These are phyloP conservation scores for Antedon bifida DNA, from an alignment of 35 echinoderm and acorn worm species.

Conservation along the genomic window DNA sequence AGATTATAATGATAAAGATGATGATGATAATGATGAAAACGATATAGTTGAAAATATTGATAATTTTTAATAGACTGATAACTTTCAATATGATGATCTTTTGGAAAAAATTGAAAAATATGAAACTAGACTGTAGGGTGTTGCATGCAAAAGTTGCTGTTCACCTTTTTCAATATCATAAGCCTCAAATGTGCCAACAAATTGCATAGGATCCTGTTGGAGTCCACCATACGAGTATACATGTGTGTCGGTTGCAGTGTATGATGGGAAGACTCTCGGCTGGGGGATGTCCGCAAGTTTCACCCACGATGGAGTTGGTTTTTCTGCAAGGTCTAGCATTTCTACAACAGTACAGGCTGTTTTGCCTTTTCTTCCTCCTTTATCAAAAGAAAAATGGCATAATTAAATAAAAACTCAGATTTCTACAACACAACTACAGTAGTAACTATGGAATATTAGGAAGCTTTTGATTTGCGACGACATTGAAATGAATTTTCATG, in stretches of 20 bases:
- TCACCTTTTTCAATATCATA: conserved; percentile 44
- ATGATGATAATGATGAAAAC: too few species aligned
- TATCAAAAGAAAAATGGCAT: background rate
- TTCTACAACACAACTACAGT: too few species aligned
- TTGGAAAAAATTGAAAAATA: too few species aligned
- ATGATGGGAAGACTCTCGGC: conserved; percentile 25
- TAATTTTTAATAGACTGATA: too few species aligned
- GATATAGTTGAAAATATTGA: too few species aligned
- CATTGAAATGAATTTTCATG: too few species aligned
- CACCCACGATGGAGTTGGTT: conserved; percentile 9
- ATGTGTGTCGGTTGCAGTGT: conserved; percentile 10
- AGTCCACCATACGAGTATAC: conserved; percentile 31
- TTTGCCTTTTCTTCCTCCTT: conserved; percentile 33
- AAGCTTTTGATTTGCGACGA: too few species aligned
- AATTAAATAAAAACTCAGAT: too few species aligned
- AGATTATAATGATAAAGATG: too few species aligned
- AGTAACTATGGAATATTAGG: too few species aligned
- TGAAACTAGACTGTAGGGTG: too few species aligned
- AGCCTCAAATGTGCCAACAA: conserved; percentile 21
- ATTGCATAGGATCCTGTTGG: conserved; percentile 16
- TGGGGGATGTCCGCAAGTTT: conserved; percentile 17
- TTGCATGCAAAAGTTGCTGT: background rate
- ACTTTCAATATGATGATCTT: too few species aligned
- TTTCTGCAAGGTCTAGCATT: conserved; percentile 17
- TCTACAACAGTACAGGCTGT: conserved; percentile 22